Evolutionary conservation across 2,888 invertebrate genomes (phyloP), one percentile per base, ranked within the genome.

Genomic region (Galeopsomyia nigrocyanea): DNA sequence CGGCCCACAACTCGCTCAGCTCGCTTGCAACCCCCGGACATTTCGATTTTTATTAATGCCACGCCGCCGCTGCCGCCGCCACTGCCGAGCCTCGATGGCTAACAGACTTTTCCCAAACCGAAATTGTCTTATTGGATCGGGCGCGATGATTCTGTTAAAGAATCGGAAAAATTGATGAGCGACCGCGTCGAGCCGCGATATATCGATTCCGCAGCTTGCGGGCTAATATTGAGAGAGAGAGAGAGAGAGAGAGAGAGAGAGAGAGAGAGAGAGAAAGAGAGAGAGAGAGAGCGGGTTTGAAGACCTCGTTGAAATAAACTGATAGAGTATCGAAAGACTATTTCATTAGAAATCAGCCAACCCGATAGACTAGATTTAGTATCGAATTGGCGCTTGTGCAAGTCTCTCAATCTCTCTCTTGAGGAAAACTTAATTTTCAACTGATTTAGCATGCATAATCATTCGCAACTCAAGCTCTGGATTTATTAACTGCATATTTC

Each of bases 41-140:
- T 19, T 19, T 53, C 49, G 53, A 68, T 68, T 74, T 74, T 74
- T 74, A 68, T 74, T 71, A 68, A 71, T 60, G 60, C 58, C 64
- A 67, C 56, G 67, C 71, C 74, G 74, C 71, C 70, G 64, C 70
- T 71, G 31, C 66, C 68, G 14, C 16, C 6, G n/a, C n/a, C n/a
- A n/a, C n/a, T n/a, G 22, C 16, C 50, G 7, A 31, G 31, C 10
- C 13, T 39, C 68, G 47, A n/a, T 56, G 65, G 65, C 55, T 65
- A 64, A 68, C 63, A 9, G 31, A 50, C 39, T n/a, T 39, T n/a
- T 58, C n/a, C n/a, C 3, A 14, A 16, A 21, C 19, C 22, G 13
- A 57, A 64, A 64, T 46, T 64, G 57, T 57, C 69, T 62, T 51
- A 57, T 56, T 57, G 17, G 16, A 22, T 49, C 63, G 69, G 5